These are phyloP conservation scores for Rhadina sibilatrix DNA, from an alignment of 2,113 vertebrate species.

Conservation along the genomic window DNA sequence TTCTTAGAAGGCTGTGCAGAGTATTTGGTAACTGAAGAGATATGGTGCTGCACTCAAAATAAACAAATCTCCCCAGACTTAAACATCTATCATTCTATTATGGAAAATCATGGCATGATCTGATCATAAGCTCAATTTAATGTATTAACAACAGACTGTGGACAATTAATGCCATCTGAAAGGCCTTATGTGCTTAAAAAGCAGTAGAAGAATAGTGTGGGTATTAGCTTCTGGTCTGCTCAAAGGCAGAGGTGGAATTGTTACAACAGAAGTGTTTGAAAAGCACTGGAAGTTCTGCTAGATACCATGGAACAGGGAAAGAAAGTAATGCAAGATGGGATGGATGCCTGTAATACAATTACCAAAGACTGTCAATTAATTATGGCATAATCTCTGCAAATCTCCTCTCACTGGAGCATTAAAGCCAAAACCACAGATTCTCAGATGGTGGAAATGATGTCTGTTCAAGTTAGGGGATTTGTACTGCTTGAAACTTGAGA, in stretches of 20 bases:
- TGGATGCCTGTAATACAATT: not conserved
- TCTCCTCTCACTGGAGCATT: not conserved
- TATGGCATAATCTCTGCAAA: not conserved
- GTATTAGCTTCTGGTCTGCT: not conserved
- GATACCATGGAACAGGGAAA: not conserved
- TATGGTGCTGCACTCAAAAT: not conserved
- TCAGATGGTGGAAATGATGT: not conserved
- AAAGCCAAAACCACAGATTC: not conserved
- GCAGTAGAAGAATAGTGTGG: not conserved
- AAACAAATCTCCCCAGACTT: not conserved
- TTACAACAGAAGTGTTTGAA: not conserved
- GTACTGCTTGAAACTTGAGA: not conserved
- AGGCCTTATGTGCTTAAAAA: not conserved
- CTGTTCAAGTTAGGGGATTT: not conserved
- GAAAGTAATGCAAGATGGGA: not conserved
- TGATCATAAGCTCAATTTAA: not conserved
- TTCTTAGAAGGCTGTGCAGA: not conserved
- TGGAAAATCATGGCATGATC: not conserved
- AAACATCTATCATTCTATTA: not conserved
- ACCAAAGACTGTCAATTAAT: slow-evolving; percentile 12
- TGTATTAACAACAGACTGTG: not conserved
- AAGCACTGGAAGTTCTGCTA: not conserved
- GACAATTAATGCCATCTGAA: not conserved
- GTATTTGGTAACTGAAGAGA: not conserved
- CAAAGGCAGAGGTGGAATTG: not conserved